Evolutionary conservation across 2,888 invertebrate genomes (phyloP).

Genomic region (Metacarcinus magister): DNA sequence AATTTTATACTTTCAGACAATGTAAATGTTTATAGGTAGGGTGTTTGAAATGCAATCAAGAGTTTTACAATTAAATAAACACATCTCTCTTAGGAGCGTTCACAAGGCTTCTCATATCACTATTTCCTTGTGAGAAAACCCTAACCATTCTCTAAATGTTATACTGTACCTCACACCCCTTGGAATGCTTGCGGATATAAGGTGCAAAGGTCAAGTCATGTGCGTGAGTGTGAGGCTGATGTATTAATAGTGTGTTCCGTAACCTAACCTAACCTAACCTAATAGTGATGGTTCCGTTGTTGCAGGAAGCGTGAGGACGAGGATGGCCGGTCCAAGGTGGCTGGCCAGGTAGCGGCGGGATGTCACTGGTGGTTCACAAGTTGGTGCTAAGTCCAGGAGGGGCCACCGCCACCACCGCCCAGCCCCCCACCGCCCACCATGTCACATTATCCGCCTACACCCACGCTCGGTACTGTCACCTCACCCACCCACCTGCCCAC

Average conservation of each 20-base stretch:
- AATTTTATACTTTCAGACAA: neutral
- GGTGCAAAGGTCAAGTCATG: neutral
- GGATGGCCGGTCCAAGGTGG: slow-evolving; percentile 72
- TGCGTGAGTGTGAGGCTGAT: neutral
- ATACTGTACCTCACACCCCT: neutral
- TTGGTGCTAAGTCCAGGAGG: slow-evolving; percentile 81
- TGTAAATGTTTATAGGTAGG: neutral
- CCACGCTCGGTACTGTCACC: slow-evolving; percentile 63
- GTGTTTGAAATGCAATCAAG: neutral
- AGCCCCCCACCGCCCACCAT: slow-evolving; percentile 70
- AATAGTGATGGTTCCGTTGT: neutral
- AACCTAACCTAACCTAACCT: too few relatives aligned
- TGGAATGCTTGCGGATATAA: neutral
- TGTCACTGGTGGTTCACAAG: slow-evolving; percentile 82
- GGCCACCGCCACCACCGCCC: slow-evolving; percentile 71
- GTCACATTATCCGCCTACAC: slow-evolving; percentile 76
- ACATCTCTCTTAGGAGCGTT: neutral
- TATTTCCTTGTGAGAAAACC: neutral
- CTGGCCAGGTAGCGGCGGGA: slow-evolving; percentile 77
- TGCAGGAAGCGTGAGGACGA: slow-evolving; percentile 63
- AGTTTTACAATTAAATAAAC: neutral
- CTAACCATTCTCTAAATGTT: neutral
- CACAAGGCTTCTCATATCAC: neutral
- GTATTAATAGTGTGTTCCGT: neutral
- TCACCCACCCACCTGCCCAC: neutral